These are phyloP conservation scores for Carassius auratus DNA, from an alignment of 2,113 vertebrate species.

Conservation along the genomic window DNA sequence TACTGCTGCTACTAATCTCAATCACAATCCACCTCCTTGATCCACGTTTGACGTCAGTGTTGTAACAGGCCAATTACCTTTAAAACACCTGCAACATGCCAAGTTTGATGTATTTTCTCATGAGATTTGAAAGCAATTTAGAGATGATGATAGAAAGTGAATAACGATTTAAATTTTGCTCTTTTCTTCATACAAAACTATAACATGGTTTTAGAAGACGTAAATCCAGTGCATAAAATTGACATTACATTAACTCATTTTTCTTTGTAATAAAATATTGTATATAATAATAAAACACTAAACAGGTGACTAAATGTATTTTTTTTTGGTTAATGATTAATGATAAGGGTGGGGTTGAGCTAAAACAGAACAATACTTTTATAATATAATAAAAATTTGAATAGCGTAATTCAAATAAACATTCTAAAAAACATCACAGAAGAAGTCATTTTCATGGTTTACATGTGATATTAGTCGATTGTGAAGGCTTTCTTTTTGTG, in stretches of 20 bases:
- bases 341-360: not conserved
- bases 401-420: not conserved
- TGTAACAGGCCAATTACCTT: not conserved
- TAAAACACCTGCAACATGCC: not conserved
- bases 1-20: not conserved
- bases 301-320: not conserved
- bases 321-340: not conserved
- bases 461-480: not conserved
- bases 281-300: not conserved
- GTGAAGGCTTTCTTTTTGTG: not conserved
- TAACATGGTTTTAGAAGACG: not conserved
- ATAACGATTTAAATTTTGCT: not conserved
- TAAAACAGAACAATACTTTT: not conserved
- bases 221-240: not conserved
- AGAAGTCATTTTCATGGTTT: not conserved
- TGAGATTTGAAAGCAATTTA: not conserved
- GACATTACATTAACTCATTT: not conserved
- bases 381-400: not conserved
- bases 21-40: not conserved
- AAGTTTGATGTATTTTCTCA: not conserved
- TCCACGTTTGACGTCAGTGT: not conserved
- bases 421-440: not conserved
- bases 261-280: not conserved
- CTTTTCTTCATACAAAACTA: not conserved
- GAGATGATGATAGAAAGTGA: not conserved